These are phyloP conservation scores for Cavia aperea DNA, from an alignment of 2,113 vertebrate genomes.

Conservation along the genomic window DNA sequence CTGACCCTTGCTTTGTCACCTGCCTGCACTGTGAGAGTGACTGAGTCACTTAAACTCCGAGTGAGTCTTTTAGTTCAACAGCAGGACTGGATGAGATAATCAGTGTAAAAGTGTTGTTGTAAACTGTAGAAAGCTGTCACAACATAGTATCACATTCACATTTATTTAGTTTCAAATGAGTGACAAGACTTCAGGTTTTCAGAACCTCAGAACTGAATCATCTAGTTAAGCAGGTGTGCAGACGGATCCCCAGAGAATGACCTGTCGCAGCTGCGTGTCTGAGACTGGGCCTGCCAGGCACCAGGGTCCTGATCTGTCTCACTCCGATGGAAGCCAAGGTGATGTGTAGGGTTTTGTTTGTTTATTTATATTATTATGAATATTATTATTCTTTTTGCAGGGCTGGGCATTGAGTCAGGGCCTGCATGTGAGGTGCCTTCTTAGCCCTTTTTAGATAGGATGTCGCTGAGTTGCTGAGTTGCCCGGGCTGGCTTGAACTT, in stretches of 20 bases:
- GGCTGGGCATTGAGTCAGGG: neutral
- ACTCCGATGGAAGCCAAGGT: accelerated
- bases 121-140: neutral
- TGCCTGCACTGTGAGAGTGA: neutral
- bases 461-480: neutral
- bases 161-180: slow-evolving; percentile 25
- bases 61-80: neutral
- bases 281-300: neutral
- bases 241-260: neutral
- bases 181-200: neutral
- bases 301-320: neutral
- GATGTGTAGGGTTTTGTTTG: neutral
- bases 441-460: neutral
- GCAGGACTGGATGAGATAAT: neutral
- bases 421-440: neutral
- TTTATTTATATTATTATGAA: neutral
- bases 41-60: neutral
- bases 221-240: neutral
- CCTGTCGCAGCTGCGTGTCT: accelerated
- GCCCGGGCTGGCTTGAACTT: neutral
- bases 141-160: neutral
- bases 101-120: neutral
- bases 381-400: neutral
- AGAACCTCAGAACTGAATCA: neutral
- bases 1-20: neutral